Evolutionary conservation across 2,888 invertebrate species (phyloP).

Genomic region (Tuta absoluta): DNA sequence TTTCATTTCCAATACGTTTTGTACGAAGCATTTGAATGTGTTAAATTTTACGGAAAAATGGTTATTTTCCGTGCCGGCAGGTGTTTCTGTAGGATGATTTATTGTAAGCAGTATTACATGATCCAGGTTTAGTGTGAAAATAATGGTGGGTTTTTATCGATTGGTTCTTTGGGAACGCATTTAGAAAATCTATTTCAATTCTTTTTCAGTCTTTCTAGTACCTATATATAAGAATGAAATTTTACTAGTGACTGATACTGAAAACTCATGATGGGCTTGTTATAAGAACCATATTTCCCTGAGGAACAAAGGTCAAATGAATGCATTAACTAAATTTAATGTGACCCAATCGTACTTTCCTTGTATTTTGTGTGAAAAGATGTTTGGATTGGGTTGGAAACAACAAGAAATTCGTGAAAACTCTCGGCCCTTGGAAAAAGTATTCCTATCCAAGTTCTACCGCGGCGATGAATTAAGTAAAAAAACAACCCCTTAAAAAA

Average conservation of each 20-base stretch:
- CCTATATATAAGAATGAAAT: too few relatives aligned
- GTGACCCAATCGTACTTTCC: too few relatives aligned
- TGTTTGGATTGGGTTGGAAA: too few relatives aligned
- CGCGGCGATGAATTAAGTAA: background rate
- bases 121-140: background rate
- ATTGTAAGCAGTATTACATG: constrained; percentile 32
- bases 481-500: constrained; percentile 13
- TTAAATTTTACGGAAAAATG: constrained; percentile 77
- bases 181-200: background rate
- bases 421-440: too few relatives aligned
- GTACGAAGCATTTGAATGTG: constrained; percentile 56
- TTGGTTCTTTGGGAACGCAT: background rate
- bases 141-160: background rate
- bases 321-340: background rate
- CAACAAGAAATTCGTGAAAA: too few relatives aligned
- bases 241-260: too few relatives aligned
- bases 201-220: too few relatives aligned
- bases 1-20: constrained; percentile 56
- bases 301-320: too few relatives aligned
- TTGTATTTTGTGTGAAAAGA: too few relatives aligned
- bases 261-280: too few relatives aligned
- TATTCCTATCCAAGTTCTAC: background rate
- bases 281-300: too few relatives aligned
- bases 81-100: constrained; percentile 48
- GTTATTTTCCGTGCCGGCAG: constrained; percentile 62